Percentiles rank a stretch among this genome's conserved stretches.
Conservation (phyloP, 2,113 vertebrate genomes). For the Picathartes gymnocephalus region DNA sequence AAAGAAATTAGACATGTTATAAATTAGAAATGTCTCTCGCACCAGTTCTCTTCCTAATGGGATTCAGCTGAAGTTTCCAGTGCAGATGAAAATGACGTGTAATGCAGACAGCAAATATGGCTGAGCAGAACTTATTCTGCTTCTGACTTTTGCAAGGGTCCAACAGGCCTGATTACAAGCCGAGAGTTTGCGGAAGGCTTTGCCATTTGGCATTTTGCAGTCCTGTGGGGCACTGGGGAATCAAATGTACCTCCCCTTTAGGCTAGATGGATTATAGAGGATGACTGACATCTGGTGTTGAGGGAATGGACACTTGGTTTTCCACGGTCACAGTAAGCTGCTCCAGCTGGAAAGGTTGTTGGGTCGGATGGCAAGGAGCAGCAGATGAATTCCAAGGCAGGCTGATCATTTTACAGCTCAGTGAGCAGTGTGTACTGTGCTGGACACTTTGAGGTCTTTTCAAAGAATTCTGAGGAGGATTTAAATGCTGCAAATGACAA, state of each 20-base stretch:
- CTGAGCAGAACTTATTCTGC: background rate
- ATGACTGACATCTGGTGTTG: conserved; percentile 55
- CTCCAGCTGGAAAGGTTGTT: conserved; percentile 54
- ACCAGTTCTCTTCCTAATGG: background rate
- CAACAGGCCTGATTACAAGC: background rate
- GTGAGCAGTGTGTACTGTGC: background rate
- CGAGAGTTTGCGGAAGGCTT: background rate
- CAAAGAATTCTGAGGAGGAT: background rate
- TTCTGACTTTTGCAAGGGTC: background rate
- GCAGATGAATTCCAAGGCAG: conserved; percentile 42
- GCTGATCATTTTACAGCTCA: conserved; percentile 44
- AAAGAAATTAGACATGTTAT: conserved; percentile 23
- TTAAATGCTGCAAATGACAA: background rate
- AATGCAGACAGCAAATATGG: background rate
- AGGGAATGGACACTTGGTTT: conserved; percentile 41
- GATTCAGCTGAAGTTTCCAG: conserved; percentile 7
- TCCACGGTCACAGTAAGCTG: background rate
- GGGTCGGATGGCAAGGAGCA: conserved; percentile 33
- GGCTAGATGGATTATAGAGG: conserved; percentile 23
- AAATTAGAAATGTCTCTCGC: background rate
- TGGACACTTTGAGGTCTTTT: background rate
- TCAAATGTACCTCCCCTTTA: background rate
- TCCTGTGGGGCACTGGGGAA: background rate
- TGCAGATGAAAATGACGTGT: background rate
- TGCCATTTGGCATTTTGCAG: background rate